These are phyloP conservation scores for Chelon labrosus DNA, from an alignment of 2,797 vertebrate species.

Conservation along the genomic window DNA sequence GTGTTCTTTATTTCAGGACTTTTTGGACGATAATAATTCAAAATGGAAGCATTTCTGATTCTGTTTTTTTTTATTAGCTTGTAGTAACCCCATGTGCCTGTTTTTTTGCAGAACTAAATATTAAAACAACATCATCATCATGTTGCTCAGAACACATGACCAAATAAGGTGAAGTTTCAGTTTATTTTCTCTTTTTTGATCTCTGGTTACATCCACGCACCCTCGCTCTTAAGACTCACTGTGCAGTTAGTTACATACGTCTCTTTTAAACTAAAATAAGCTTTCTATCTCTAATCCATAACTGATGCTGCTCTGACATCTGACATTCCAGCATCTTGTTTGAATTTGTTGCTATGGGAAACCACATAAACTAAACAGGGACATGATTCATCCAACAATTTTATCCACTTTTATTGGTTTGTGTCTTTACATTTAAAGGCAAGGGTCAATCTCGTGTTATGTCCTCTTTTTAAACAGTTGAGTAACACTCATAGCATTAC, in stretches of 20 bases:
- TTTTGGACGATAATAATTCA: too few species aligned
- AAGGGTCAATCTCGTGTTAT: background rate
- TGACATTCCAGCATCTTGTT: background rate
- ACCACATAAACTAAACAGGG: background rate
- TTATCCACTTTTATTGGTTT: background rate
- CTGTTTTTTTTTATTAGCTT: too few species aligned
- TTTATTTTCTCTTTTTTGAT: background rate
- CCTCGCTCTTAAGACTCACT: too few species aligned
- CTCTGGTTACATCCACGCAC: background rate
- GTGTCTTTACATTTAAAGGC: background rate
- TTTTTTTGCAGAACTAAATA: background rate
- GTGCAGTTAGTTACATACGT: background rate
- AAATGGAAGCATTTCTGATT: too few species aligned
- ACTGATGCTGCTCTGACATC: background rate
- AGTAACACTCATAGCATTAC: background rate
- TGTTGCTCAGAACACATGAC: background rate
- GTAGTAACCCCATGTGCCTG: background rate
- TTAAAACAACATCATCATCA: background rate
- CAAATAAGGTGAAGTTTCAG: background rate
- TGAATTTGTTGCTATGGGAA: constrained; percentile 14
- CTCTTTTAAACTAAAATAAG: background rate
- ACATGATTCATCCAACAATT: background rate
- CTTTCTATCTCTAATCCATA: background rate
- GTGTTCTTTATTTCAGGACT: too few species aligned
- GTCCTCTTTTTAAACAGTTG: constrained; percentile 1